These are phyloP conservation scores for Scaptodrosophila latifasciaeformis DNA, from an alignment of 2,888 invertebrate species.

Conservation along the genomic window DNA sequence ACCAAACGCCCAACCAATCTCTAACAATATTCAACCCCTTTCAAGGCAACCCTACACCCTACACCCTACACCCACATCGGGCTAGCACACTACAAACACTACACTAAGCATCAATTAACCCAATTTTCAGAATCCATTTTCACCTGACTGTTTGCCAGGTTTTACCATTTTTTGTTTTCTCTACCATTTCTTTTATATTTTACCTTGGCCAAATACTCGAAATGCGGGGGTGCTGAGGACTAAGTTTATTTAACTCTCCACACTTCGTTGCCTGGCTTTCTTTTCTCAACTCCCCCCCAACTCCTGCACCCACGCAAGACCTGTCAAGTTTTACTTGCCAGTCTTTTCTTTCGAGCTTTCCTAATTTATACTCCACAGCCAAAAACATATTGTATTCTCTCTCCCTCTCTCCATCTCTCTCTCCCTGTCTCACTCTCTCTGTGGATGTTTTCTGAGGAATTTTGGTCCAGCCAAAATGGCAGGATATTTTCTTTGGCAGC, in stretches of 20 bases:
- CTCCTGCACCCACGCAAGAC: no score
- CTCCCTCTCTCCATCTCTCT: no score
- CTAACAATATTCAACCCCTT: conserved; percentile 28
- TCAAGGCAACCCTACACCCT: conserved; percentile 11
- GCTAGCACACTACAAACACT: conserved; percentile 22
- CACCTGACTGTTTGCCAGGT: conserved; percentile 50
- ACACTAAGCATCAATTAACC: conserved; percentile 68
- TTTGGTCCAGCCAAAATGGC: no score
- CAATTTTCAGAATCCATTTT: conserved; percentile 68
- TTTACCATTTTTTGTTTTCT: conserved; percentile 23
- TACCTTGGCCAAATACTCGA: not conserved
- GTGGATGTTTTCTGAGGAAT: conserved; percentile 7
- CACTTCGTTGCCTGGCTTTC: no score
- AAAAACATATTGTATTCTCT: no score
- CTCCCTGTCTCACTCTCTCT: not conserved
- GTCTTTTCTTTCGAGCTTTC: no score
- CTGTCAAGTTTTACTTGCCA: no score
- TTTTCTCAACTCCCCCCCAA: no score
- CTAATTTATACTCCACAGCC: no score
- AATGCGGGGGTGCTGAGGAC: no score
- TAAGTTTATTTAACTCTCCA: no score
- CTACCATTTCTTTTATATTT: not conserved
- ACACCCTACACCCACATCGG: conserved; percentile 14
- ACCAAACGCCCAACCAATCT: conserved; percentile 24
- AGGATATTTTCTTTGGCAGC: no score